Evolutionary conservation across 2,113 vertebrate genomes (phyloP), one percentile per base, ranked within the genome.

Genomic region (Tragelaphus imberbis): DNA sequence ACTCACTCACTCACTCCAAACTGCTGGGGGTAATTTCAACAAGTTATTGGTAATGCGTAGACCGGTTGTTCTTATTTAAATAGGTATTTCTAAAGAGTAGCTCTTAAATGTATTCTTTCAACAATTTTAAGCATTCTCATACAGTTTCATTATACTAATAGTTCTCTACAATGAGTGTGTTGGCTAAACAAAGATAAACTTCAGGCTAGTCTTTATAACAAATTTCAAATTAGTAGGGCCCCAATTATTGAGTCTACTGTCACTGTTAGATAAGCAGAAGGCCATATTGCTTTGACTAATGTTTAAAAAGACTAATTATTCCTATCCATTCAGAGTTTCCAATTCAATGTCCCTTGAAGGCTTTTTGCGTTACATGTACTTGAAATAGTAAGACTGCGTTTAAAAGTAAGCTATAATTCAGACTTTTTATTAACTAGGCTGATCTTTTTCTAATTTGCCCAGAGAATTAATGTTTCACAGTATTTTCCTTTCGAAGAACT

Each of bases 341-440:
- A 94, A 84, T 33, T 65, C 90, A 91, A 7, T 84, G 86, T 27
- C 53, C 44, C 36, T 97, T 33, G 61, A 59, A 92, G 58, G 84
- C 93, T 65, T 84, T 95, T 79, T 86, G 91, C 90, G 28, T 87
- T 91, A 68, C 71, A 75, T 56, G 58, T 40, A 92, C 80, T 94
- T 91, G 80, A 97, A 92, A 86, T 96, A 94, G 59, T 65, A 96
- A 90, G 47, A 90, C 19, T 91, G 49, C 4, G 47, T 53, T 81
- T 94, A 84, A 81, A 94, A 95, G 79, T 89, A 91, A 92, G 82
- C 79, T 95, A 47, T 63, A 97, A 94, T 93, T 95, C 79, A 96
- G 77, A 77, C 47, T 93, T 84, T 90, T 95, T 95, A 95, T 89
- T 95, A 90, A 96, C 92, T 53, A 65, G 56, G 47, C 33, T 82